phyloP scores from a whole-genome alignment of 2,888 invertebrate genomes.

The Chloromyia formosa region DNA sequence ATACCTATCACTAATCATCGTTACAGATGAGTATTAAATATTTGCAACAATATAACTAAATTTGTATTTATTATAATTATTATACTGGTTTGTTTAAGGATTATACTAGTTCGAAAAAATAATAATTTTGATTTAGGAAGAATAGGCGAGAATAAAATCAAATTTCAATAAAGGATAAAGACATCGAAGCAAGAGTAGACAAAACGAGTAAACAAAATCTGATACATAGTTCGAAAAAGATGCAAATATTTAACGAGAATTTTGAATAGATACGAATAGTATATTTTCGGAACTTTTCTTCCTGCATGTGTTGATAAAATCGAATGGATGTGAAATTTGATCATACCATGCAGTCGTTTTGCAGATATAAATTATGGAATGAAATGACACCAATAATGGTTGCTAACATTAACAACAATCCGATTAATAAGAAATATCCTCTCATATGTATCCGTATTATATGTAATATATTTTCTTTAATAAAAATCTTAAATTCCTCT shows the following conservation, averaged over 20 bases:
- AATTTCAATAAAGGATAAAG: not conserved
- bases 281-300: not conserved
- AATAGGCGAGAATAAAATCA: not conserved
- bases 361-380: conserved; percentile 9
- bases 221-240: not conserved
- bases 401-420: conserved; percentile 7
- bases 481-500: not conserved
- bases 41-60: not conserved
- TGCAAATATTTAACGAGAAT: not conserved
- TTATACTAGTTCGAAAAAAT: too few species aligned
- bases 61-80: not conserved
- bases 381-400: not conserved
- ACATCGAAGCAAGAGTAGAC: not conserved
- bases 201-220: not conserved
- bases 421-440: conserved; percentile 19
- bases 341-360: conserved; percentile 26
- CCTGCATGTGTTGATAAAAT: not conserved
- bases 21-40: not conserved
- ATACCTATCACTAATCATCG: not conserved
- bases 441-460: not conserved
- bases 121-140: too few species aligned
- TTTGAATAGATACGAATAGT: not conserved
- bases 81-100: too few species aligned
- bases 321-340: not conserved
- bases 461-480: not conserved